A percentile compares a stretch with the other conserved stretches of the same genome.
Conservation (phyloP, 2,113 vertebrate species). For the Halichoeres trimaculatus region DNA sequence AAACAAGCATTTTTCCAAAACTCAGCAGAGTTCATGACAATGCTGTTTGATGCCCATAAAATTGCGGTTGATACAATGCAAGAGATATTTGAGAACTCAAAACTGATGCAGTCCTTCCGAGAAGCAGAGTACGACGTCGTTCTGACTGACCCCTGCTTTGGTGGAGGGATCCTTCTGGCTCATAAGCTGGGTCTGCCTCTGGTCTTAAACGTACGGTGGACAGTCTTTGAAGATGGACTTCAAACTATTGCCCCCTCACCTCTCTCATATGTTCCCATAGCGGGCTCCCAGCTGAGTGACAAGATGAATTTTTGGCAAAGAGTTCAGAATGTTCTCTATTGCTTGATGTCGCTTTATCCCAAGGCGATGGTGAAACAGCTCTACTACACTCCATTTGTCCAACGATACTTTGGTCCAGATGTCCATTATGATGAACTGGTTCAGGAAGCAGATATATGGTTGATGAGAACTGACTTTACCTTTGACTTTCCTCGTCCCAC, state of each 20-base stretch:
- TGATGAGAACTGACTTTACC: conserved; percentile 76
- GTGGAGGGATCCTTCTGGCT: conserved; percentile 51
- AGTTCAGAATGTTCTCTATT: conserved; percentile 38
- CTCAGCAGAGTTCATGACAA: not conserved
- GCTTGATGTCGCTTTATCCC: not conserved
- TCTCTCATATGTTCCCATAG: conserved; percentile 58
- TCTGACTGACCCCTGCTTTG: conserved; percentile 53
- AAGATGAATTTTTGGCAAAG: conserved; percentile 66
- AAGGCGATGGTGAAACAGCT: not conserved
- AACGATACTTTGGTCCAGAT: conserved; percentile 58
- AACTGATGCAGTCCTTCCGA: conserved; percentile 51
- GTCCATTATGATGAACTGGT: conserved; percentile 74
- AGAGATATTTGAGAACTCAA: conserved; percentile 36
- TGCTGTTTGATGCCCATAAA: conserved; percentile 1
- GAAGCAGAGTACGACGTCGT: conserved; percentile 65
- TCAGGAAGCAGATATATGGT: conserved; percentile 72
- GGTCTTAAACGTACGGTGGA: conserved; percentile 71
- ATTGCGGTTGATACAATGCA: conserved; percentile 13
- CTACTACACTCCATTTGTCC: conserved; percentile 61
- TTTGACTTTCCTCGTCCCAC: conserved; percentile 76
- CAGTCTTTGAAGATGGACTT: conserved; percentile 60
- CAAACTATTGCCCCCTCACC: conserved; percentile 56
- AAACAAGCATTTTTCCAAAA: not conserved
- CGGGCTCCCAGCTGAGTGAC: conserved; percentile 53
- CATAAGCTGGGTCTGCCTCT: conserved; percentile 67